phyloP scores from a whole-genome alignment of 2,113 vertebrate species.

The Urocolius indicus region DNA sequence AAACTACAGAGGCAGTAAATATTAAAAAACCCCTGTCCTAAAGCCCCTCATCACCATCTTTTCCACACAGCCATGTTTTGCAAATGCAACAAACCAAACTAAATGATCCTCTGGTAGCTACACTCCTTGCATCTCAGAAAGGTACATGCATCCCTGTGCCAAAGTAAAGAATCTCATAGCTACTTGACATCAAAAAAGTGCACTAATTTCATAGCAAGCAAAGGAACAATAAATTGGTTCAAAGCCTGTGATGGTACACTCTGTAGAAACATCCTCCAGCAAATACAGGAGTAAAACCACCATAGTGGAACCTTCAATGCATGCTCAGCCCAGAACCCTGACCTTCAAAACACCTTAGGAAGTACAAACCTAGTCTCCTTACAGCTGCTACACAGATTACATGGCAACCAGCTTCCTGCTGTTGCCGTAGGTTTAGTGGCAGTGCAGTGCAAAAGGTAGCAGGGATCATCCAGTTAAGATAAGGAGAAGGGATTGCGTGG shows the following conservation, averaged over 20 bases:
- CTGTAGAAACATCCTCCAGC: not conserved
- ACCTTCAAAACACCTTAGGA: not conserved
- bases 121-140: conserved; percentile 8
- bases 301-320: not conserved
- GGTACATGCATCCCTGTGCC: not conserved
- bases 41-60: not conserved
- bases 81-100: not conserved
- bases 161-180: conserved; percentile 23
- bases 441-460: not conserved
- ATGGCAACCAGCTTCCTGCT: not conserved
- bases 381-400: not conserved
- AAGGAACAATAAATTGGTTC: conserved; percentile 7
- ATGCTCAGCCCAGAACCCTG: not conserved
- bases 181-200: conserved; percentile 10
- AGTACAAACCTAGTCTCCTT: not conserved
- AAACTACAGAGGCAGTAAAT: not conserved
- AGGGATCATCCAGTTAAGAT: not conserved
- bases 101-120: not conserved
- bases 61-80: not conserved
- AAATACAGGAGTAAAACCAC: not conserved
- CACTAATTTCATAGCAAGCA: not conserved
- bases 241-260: not conserved
- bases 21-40: not conserved
- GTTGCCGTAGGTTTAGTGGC: not conserved
- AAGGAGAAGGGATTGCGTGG: not conserved